Percentiles rank a stretch among this genome's conserved stretches.
These are phyloP conservation scores for Anisognathus igniventris DNA, from an alignment of 2,797 vertebrate species.

Conservation along the genomic window DNA sequence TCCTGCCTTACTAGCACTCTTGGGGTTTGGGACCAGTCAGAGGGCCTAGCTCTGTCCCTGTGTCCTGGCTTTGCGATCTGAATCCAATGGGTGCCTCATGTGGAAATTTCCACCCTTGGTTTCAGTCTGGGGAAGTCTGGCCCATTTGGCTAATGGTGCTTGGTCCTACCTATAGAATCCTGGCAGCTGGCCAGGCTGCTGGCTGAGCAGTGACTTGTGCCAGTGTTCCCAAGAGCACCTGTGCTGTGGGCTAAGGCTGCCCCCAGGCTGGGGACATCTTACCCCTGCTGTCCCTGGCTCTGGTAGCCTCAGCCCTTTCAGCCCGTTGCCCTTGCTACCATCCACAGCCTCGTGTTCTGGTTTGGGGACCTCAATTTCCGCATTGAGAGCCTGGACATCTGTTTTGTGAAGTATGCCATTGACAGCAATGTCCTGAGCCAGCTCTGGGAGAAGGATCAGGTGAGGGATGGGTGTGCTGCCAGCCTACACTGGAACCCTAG, in stretches of 20 bases:
- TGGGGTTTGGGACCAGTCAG: not conserved
- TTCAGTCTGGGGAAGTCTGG: not conserved
- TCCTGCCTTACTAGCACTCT: not conserved
- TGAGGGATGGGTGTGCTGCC: constrained; percentile 33
- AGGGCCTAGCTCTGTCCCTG: not conserved
- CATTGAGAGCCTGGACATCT: constrained; percentile 90
- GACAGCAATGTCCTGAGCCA: constrained; percentile 85
- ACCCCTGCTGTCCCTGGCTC: not conserved
- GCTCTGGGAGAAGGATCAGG: constrained; percentile 97
- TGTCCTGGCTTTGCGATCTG: rapidly evolving
- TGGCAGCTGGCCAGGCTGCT: not conserved
- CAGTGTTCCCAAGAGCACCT: not conserved
- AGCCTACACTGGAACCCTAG: rapidly evolving
- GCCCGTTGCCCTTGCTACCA: not conserved
- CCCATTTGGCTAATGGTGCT: not conserved
- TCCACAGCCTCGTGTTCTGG: constrained; percentile 91
- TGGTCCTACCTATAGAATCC: not conserved
- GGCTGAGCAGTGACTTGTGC: not conserved
- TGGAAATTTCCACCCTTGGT: not conserved
- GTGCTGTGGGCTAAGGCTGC: not conserved
- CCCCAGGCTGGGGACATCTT: not conserved
- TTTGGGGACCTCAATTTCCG: constrained; percentile 98
- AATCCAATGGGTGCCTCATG: not conserved
- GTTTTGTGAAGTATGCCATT: constrained; percentile 90
- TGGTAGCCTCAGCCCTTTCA: not conserved